Conservation (phyloP, 2,797 vertebrate genomes). For the Clamator glandarius region DNA sequence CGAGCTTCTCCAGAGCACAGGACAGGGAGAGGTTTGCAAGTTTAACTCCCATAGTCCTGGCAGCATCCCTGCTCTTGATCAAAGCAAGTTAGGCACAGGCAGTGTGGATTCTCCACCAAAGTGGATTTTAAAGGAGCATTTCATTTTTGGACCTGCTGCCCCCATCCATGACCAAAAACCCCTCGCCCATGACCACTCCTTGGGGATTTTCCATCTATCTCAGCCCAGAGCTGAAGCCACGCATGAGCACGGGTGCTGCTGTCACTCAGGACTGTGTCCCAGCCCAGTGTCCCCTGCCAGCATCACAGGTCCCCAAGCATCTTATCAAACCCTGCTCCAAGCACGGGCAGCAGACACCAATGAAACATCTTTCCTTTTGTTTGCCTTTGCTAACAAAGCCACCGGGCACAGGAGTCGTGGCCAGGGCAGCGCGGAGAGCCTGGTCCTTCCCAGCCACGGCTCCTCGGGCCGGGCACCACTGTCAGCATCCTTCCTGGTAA, state of each 20-base stretch:
- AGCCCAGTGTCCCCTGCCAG: rapidly evolving
- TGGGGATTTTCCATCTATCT: rapidly evolving
- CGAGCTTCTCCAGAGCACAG: background rate
- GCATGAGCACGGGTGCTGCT: no score
- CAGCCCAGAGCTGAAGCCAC: background rate
- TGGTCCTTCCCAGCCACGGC: background rate
- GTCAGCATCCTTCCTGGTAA: conserved; percentile 56
- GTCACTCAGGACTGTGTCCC: rapidly evolving
- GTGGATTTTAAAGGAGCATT: rapidly evolving
- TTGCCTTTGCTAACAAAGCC: background rate
- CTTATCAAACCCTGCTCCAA: background rate
- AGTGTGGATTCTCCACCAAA: background rate
- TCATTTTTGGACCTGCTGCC: rapidly evolving
- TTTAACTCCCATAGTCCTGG: background rate
- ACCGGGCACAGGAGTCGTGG: rapidly evolving
- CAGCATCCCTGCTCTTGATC: background rate
- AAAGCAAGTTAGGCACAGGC: background rate
- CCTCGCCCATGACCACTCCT: rapidly evolving
- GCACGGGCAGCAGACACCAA: background rate
- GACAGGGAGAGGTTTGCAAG: background rate
- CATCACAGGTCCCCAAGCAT: background rate
- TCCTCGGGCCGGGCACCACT: background rate
- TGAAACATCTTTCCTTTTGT: background rate
- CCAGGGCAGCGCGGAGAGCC: background rate
- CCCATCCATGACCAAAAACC: rapidly evolving